A percentile compares a stretch with the other conserved stretches of the same genome.
phyloP scores from a whole-genome alignment of 2,797 vertebrate genomes.

The Megaceryle alcyon region DNA sequence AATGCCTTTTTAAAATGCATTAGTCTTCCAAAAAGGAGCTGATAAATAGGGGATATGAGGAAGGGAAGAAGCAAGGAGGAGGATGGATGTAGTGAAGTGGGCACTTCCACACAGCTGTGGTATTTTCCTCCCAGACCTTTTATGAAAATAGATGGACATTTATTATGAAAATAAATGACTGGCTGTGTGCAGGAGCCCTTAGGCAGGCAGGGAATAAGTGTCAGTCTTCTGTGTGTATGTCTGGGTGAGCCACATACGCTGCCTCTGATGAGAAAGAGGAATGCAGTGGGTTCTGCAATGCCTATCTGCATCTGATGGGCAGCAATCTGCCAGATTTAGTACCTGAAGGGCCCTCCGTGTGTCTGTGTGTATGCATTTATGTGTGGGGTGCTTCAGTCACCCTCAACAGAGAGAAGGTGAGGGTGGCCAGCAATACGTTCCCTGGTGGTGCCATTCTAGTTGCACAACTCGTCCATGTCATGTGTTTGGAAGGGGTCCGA shows the following conservation, averaged over 20 bases:
- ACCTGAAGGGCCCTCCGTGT: background rate
- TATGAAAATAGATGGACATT: slow-evolving; percentile 52
- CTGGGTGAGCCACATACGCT: background rate
- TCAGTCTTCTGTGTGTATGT: background rate
- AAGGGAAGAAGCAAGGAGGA: background rate
- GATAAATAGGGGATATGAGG: background rate
- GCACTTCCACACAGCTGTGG: slow-evolving; percentile 8
- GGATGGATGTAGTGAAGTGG: background rate
- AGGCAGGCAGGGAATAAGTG: background rate
- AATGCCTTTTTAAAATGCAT: slow-evolving; percentile 57
- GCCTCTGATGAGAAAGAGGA: background rate
- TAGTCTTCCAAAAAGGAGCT: slow-evolving; percentile 41
- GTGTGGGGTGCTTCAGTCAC: background rate
- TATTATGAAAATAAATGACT: slow-evolving; percentile 61
- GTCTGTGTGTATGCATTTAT: background rate
- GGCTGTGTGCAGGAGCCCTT: background rate
- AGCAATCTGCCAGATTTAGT: background rate
- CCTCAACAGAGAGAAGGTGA: background rate
- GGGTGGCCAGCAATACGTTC: background rate
- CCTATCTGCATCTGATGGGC: background rate
- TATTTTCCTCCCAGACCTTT: background rate
- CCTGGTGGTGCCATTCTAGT: background rate
- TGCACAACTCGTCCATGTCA: fast-evolving
- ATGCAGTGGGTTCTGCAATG: background rate
- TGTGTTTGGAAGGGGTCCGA: background rate